These are phyloP conservation scores for Oryctolagus cuniculus DNA, from an alignment of 2,113 vertebrate species.

Conservation along the genomic window mOryCun1.1 NC_091440.1:46982501-46983000, in stretches of 20 bases:
- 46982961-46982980: constrained; percentile 37
- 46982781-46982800: constrained; percentile 72
- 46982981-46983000: constrained; percentile 6
- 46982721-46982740: constrained; percentile 54
- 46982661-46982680: constrained; percentile 42
- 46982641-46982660: constrained; percentile 38
- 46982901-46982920: constrained; percentile 48
- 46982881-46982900: constrained; percentile 23
- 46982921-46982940: not conserved
- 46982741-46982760: constrained; percentile 67
- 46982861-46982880: constrained; percentile 33
- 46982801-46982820: constrained; percentile 59
- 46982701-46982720: constrained; percentile 43
- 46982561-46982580: not conserved
- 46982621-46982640: not conserved
- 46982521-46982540: not conserved
- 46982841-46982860: constrained; percentile 47
- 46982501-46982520: not conserved
- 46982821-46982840: constrained; percentile 68
- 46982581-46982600: not conserved
- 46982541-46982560: not conserved
- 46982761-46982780: constrained; percentile 64
- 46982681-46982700: constrained; percentile 64
- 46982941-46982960: constrained; percentile 32
- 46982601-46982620: not conserved